These are phyloP conservation scores for Psophia crepitans DNA, from an alignment of 2,113 vertebrate genomes.

Conservation along the genomic window DNA sequence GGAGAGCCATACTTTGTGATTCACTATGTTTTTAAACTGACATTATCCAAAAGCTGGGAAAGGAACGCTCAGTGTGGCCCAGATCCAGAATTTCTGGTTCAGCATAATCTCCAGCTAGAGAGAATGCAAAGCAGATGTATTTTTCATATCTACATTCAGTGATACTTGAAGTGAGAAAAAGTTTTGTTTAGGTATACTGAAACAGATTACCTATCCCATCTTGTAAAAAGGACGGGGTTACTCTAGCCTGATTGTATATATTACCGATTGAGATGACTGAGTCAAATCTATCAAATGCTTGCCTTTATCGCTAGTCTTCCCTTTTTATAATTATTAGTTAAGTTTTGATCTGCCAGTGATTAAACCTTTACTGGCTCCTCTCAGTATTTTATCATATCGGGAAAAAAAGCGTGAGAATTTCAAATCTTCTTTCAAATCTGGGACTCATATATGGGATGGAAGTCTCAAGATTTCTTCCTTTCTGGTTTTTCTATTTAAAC, in stretches of 20 bases:
- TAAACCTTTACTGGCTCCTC: not conserved
- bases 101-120: not conserved
- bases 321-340: not conserved
- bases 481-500: not conserved
- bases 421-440: not conserved
- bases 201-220: not conserved
- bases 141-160: not conserved
- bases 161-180: not conserved
- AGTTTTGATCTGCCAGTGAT: not conserved
- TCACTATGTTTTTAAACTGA: not conserved
- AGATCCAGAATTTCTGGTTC: slow-evolving; percentile 10
- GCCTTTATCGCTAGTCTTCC: not conserved
- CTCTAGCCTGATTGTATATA: not conserved
- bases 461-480: not conserved
- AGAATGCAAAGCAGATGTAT: not conserved
- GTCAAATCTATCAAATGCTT: not conserved
- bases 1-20: slow-evolving; percentile 4
- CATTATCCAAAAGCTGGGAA: slow-evolving; percentile 6
- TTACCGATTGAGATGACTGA: not conserved
- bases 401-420: not conserved
- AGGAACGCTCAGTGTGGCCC: not conserved
- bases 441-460: not conserved
- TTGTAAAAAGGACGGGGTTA: not conserved
- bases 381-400: not conserved
- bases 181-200: not conserved